Conservation (phyloP, 2,113 vertebrate genomes). For the Neogobius melanostomus region DNA sequence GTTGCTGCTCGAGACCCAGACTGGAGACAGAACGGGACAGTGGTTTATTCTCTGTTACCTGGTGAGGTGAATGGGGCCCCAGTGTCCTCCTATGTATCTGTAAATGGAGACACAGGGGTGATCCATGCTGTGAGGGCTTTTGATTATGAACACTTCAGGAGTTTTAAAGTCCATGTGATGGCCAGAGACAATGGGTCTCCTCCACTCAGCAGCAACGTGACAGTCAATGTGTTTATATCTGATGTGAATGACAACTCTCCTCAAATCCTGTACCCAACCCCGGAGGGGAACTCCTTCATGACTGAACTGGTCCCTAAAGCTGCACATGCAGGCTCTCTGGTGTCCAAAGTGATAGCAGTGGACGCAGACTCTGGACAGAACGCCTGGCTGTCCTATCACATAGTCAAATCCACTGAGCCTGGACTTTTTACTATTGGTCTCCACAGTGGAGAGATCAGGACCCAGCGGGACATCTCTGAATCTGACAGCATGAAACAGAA, state of each 20-base stretch:
- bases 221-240: constrained; percentile 23
- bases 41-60: constrained; percentile 50
- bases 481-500: constrained; percentile 62
- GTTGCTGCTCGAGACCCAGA: constrained; percentile 71
- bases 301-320: constrained; percentile 74
- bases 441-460: too few species aligned
- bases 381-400: constrained; percentile 48
- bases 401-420: constrained; percentile 41
- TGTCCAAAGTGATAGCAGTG: constrained; percentile 73
- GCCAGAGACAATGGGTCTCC: constrained; percentile 12
- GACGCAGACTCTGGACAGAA: constrained; percentile 55
- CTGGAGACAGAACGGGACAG: constrained; percentile 65
- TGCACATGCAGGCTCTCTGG: constrained; percentile 68
- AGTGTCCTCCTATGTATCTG: constrained; percentile 52
- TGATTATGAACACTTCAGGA: constrained; percentile 50
- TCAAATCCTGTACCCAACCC: constrained; percentile 26
- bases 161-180: constrained; percentile 13
- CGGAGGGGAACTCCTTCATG: constrained; percentile 55
- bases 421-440: too few species aligned
- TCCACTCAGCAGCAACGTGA: constrained; percentile 27
- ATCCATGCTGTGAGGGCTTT: constrained; percentile 65
- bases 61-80: constrained; percentile 58
- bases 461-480: too few species aligned
- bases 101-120: constrained; percentile 68
- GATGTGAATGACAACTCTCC: constrained; percentile 32